phyloP scores from a whole-genome alignment of 1,140 invertebrate genomes.

The Cylas formicarius region DNA sequence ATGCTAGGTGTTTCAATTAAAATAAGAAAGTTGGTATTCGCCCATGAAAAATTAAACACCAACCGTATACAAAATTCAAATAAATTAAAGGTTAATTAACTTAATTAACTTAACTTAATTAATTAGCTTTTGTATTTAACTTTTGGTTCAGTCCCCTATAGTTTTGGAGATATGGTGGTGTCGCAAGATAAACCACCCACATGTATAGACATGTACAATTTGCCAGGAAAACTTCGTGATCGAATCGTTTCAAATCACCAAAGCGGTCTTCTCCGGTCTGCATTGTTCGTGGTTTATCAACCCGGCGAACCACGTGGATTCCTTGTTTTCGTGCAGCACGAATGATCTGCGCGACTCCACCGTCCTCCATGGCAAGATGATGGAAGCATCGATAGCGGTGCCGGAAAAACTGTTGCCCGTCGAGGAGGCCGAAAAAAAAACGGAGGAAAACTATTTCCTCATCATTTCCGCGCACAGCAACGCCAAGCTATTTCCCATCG shows the following conservation, averaged over 20 bases:
- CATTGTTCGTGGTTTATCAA: slow-evolving; percentile 67
- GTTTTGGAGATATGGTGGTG: no score
- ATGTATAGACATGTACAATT: no score
- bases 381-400: slow-evolving; percentile 65
- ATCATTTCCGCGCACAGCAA: slow-evolving; percentile 64
- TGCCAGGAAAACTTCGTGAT: slow-evolving; percentile 54
- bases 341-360: slow-evolving; percentile 42
- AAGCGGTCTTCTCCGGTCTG: slow-evolving; percentile 62
- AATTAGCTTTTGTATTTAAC: slow-evolving; percentile 1
- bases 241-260: slow-evolving; percentile 60
- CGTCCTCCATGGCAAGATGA: slow-evolving; percentile 52
- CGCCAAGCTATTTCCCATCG: slow-evolving; percentile 58
- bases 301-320: slow-evolving; percentile 24
- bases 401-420: slow-evolving; percentile 54
- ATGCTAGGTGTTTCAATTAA: no score
- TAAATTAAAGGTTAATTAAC: no score
- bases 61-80: no score
- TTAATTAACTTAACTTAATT: slow-evolving; percentile 3
- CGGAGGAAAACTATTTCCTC: slow-evolving; percentile 47
- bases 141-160: no score
- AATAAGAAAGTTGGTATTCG: no score
- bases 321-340: slow-evolving; percentile 36
- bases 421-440: no score
- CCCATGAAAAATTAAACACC: no score
- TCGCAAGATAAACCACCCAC: no score